Conservation (phyloP, 2,113 vertebrate species). For the Pygoscelis adeliae region DNA sequence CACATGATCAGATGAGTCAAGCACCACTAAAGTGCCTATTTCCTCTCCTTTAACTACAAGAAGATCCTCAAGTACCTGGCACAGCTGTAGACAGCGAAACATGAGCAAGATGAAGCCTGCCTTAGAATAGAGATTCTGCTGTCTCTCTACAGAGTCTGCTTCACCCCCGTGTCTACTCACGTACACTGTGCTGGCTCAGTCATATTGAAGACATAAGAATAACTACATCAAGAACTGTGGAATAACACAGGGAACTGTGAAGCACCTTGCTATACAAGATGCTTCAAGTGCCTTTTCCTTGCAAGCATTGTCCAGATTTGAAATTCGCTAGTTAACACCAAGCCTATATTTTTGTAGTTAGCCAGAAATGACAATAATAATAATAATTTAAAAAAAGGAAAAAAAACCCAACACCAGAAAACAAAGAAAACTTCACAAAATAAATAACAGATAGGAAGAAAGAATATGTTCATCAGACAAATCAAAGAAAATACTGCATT, state of each 20-base stretch:
- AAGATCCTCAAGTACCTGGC: not conserved
- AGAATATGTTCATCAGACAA: not conserved
- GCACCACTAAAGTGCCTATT: not conserved
- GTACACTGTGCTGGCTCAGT: not conserved
- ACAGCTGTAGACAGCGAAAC: not conserved
- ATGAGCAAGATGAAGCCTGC: not conserved
- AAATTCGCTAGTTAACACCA: not conserved
- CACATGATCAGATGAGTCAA: not conserved
- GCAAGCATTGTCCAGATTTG: not conserved
- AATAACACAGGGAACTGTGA: not conserved
- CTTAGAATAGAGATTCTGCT: not conserved
- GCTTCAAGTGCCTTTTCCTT: not conserved
- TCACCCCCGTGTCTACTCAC: accelerated
- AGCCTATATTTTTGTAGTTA: not conserved
- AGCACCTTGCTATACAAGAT: not conserved
- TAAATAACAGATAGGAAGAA: not conserved
- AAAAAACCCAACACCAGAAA: not conserved
- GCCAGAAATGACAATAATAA: not conserved
- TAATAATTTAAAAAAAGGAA: not conserved
- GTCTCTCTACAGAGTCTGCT: not conserved
- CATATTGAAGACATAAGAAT: not conserved
- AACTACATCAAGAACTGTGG: not conserved
- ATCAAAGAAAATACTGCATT: not conserved
- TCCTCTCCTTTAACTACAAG: not conserved
- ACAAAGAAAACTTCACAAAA: not conserved